A percentile compares a stretch with the other conserved stretches of the same genome.
Evolutionary conservation across 2,797 vertebrate genomes (phyloP).

Genomic region (Crocodylus rhombifer): DNA sequence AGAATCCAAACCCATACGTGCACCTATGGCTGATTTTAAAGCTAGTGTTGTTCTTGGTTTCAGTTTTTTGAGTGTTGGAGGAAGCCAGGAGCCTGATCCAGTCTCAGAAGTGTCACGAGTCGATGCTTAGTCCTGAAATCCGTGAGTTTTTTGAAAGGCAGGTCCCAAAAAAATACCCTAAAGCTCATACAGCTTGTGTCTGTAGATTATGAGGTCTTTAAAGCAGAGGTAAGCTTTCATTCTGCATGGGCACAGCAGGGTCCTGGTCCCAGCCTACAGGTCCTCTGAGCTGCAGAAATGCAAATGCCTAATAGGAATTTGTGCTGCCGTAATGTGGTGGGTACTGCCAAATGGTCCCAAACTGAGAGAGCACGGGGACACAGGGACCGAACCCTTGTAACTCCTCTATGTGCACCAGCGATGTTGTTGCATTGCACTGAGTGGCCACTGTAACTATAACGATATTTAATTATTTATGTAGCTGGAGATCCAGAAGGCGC

Average conservation of each 20-base stretch:
- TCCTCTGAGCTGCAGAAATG: no score
- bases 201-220: not conserved
- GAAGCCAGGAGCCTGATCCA: conserved; percentile 8
- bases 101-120: conserved; percentile 33
- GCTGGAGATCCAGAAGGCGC: not conserved
- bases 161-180: not conserved
- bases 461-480: not conserved
- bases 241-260: no score
- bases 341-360: not conserved
- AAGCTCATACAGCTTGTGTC: not conserved
- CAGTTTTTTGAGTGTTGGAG: no score
- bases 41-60: not conserved
- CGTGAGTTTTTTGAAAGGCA: not conserved
- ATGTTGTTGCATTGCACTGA: not conserved
- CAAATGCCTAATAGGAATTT: not conserved
- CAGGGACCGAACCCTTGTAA: not conserved
- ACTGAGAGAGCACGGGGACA: not conserved
- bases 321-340: not conserved
- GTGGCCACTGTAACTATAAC: not conserved
- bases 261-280: no score
- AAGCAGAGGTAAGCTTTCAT: not conserved
- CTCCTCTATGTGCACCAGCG: not conserved
- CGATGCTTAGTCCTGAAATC: not conserved
- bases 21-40: not conserved
- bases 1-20: not conserved